Evolutionary conservation across 1,140 invertebrate genomes (phyloP).

Genomic region (Cyclina sinensis): DNA sequence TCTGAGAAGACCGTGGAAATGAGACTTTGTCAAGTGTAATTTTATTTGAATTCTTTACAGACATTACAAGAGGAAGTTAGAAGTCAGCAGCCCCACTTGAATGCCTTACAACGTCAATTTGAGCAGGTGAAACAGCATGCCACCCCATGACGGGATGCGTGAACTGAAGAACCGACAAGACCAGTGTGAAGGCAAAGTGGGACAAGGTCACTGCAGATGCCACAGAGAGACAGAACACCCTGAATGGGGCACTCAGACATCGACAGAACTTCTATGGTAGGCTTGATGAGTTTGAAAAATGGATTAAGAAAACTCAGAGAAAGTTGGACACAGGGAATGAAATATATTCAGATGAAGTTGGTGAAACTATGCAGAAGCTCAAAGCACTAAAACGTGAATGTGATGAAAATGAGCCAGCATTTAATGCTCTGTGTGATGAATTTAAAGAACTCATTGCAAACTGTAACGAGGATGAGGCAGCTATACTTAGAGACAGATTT

Average conservation of each 20-base stretch:
- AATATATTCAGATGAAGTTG: slow-evolving; percentile 92
- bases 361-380: slow-evolving; percentile 87
- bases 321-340: slow-evolving; percentile 93
- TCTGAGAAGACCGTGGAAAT: no score
- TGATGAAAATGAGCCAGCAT: slow-evolving; percentile 78
- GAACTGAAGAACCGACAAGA: slow-evolving; percentile 87
- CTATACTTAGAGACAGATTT: slow-evolving; percentile 92
- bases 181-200: slow-evolving; percentile 93
- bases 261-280: slow-evolving; percentile 93
- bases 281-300: slow-evolving; percentile 93
- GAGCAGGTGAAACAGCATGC: slow-evolving; percentile 81
- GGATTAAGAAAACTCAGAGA: slow-evolving; percentile 92
- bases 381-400: slow-evolving; percentile 80
- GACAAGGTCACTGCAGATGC: slow-evolving; percentile 89
- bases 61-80: slow-evolving; percentile 84
- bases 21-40: no score
- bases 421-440: slow-evolving; percentile 89
- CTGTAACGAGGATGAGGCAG: slow-evolving; percentile 91
- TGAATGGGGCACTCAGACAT: slow-evolving; percentile 89
- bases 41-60: slow-evolving; percentile 65
- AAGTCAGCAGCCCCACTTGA: slow-evolving; percentile 80
- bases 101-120: slow-evolving; percentile 79
- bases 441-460: slow-evolving; percentile 92
- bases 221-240: slow-evolving; percentile 83
- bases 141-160: slow-evolving; percentile 77